Evolutionary conservation across 2,888 invertebrate genomes (phyloP), one percentile per base, ranked within the genome.

Genomic region (Leptopterna dolabrata): DNA sequence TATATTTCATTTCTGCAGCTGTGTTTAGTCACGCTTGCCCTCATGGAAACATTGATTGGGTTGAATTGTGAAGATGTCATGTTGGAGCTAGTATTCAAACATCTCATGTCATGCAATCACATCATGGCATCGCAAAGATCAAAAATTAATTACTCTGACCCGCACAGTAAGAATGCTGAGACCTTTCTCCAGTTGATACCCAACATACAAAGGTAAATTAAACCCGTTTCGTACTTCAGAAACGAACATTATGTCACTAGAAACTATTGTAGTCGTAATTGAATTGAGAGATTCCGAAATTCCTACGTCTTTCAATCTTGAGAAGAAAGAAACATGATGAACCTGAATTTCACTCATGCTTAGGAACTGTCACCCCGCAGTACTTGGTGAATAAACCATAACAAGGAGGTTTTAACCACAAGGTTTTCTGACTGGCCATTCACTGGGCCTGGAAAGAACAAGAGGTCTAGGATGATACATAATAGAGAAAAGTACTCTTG

Each of bases 31-130:
- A 96, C 98, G 0, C 93, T 99, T 90, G 95, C 97, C 0, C 92
- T 99, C 14, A 97, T 99, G 92, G 96, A 97, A 91, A 97, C 98
- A 0, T 93, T 99, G 88, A 94, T 99, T 83, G 96, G 97, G 90
- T 93, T 99, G 88, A 97, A 98, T 92, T 98, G 98, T 92, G 99
- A 99, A 92, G 99, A 99, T 92, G 95, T 99, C 76, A 97, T 99
- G 96, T 93, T 98, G 90, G 97, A 98, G 91, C 93, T 99, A 80
- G 94, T 98, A 76, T 95, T 97, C 91, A 97, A 96, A 91, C 95
- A 97, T 91, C 93, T 99, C 89, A 93, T 95, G 90, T 96, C 96
- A 0, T 96, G 96, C 91, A 94, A 95, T 24, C 96, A 97, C 92
- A 94, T 97, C 30, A 95, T 96, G 95, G 93, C 95, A 86, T 96